These are phyloP conservation scores for Ctena decussata DNA, from an alignment of 2,888 invertebrate species.

Conservation along the genomic window DNA sequence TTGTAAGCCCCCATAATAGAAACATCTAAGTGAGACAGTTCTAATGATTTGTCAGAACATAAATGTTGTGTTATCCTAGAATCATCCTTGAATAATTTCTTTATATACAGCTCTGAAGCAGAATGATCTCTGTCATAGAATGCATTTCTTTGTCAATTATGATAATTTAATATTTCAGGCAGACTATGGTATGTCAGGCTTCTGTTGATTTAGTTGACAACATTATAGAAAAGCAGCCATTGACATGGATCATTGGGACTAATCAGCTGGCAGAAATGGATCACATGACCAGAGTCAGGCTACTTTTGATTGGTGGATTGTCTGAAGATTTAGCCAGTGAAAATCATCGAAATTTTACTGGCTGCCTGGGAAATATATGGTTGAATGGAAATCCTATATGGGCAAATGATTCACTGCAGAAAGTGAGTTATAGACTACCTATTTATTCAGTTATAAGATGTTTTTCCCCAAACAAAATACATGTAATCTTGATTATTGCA, in stretches of 20 bases:
- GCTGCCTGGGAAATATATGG: background rate
- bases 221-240: background rate
- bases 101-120: no score
- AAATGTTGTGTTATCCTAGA: no score
- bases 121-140: no score
- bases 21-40: no score
- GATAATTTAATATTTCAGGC: no score
- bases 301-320: background rate
- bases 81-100: no score
- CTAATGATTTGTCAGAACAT: no score
- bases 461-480: no score
- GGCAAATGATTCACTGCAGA: background rate
- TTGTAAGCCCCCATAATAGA: no score
- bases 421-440: background rate
- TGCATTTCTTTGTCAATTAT: no score
- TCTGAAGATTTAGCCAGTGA: background rate
- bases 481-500: no score
- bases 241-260: background rate
- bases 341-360: background rate
- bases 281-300: background rate
- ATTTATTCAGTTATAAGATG: no score
- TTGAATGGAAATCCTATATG: background rate
- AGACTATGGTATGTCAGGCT: background rate
- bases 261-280: background rate
- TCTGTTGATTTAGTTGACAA: background rate